A percentile compares a stretch with the other conserved stretches of the same genome.
phyloP scores from a whole-genome alignment of 2,888 invertebrate species.

The Dugesia japonica region DNA sequence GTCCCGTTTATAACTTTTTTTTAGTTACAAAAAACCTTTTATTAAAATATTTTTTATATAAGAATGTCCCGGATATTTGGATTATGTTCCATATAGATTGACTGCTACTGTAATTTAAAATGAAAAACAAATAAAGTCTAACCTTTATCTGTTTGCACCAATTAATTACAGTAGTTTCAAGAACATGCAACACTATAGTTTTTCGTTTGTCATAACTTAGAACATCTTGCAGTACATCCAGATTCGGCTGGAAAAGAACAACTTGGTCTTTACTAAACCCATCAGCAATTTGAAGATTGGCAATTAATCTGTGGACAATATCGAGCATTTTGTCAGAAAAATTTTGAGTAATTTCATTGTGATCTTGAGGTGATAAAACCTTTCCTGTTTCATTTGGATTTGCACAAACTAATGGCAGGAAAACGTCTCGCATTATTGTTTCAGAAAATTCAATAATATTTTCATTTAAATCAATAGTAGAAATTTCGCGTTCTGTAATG shows the following conservation, averaged over 20 bases:
- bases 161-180: constrained; percentile 46
- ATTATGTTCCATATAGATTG: no score
- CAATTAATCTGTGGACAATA: constrained; percentile 45
- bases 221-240: constrained; percentile 46
- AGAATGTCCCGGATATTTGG: no score
- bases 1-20: no score
- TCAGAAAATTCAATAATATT: constrained; percentile 6
- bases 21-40: no score
- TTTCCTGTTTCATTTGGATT: background rate
- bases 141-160: constrained; percentile 49
- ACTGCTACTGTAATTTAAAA: background rate
- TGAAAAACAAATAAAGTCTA: background rate
- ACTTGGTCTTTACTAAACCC: constrained; percentile 44
- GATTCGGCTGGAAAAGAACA: constrained; percentile 44
- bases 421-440: constrained; percentile 2
- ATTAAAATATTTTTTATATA: no score
- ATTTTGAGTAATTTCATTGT: background rate
- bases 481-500: background rate
- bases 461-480: background rate
- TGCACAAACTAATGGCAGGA: background rate
- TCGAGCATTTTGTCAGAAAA: constrained; percentile 44
- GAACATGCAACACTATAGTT: constrained; percentile 44
- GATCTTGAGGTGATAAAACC: background rate
- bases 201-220: constrained; percentile 41
- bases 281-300: constrained; percentile 43